Conservation (phyloP, 2,797 vertebrate species). For the Emydoidea blandingii region DNA sequence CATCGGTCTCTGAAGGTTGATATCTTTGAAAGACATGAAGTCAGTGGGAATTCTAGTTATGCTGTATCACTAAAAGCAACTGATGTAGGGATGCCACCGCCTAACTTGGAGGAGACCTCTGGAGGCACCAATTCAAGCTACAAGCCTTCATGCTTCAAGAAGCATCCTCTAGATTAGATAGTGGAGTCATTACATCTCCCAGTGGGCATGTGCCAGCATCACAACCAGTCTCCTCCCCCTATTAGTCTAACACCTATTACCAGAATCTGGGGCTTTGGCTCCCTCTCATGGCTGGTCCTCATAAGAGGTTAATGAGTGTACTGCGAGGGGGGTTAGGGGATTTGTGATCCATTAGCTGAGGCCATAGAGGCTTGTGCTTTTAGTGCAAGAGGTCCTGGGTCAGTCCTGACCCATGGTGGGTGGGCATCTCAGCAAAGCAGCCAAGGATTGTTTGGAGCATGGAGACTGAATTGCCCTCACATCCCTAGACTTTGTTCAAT, state of each 20-base stretch:
- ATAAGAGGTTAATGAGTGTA: fast-evolving
- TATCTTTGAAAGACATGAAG: not conserved
- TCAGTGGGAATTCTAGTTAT: fast-evolving
- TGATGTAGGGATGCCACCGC: fast-evolving
- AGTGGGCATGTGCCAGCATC: not conserved
- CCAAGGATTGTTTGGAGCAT: not conserved
- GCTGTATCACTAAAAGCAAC: not conserved
- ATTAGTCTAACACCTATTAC: fast-evolving
- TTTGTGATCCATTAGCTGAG: not conserved
- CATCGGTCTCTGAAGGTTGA: not conserved
- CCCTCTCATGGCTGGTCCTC: fast-evolving
- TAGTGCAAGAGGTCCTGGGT: not conserved
- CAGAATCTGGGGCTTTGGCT: not conserved
- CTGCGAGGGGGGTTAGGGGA: not conserved
- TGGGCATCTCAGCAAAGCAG: not conserved
- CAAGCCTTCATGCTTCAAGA: not conserved
- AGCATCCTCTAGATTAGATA: not conserved
- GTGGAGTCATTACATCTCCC: not conserved
- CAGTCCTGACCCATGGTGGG: not conserved
- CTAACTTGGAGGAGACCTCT: not conserved
- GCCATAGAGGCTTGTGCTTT: not conserved
- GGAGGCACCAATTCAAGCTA: fast-evolving
- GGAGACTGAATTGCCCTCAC: not conserved
- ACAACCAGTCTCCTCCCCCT: not conserved
- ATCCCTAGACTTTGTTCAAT: not conserved